These are phyloP conservation scores for Nymphalis urticae DNA, from an alignment of 2,888 invertebrate genomes.

Conservation along the genomic window DNA sequence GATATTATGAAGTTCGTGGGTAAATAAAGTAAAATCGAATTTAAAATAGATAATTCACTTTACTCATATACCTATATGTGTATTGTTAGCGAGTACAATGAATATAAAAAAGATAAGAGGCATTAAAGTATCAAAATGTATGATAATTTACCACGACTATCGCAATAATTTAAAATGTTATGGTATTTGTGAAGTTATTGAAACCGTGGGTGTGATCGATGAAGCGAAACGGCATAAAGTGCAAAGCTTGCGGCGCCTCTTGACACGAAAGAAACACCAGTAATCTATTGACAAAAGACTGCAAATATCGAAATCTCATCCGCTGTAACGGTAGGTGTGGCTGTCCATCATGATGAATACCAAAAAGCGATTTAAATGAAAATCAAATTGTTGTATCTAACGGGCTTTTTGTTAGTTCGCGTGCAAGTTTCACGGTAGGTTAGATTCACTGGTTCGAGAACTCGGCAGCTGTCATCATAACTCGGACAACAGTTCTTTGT, in stretches of 20 bases:
- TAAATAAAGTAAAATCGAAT: no score
- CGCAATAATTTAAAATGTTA: conserved; percentile 50
- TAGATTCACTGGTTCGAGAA: conserved; percentile 59
- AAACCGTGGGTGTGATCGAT: conserved; percentile 67
- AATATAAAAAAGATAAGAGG: neutral
- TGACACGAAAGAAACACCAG: conserved; percentile 55
- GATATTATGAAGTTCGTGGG: no score
- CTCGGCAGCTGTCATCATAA: conserved; percentile 75
- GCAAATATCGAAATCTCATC: conserved; percentile 54
- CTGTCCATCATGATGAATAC: conserved; percentile 56
- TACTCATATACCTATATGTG: no score
- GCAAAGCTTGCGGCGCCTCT: conserved; percentile 66
- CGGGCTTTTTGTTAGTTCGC: conserved; percentile 68
- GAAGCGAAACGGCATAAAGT: conserved; percentile 66
- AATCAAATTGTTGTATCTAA: conserved; percentile 69
- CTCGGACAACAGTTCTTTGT: conserved; percentile 74
- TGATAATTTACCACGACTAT: conserved; percentile 26
- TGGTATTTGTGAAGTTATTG: conserved; percentile 52
- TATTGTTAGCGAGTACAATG: no score
- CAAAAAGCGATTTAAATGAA: conserved; percentile 65
- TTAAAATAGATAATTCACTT: no score
- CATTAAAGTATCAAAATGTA: neutral
- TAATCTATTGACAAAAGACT: conserved; percentile 60
- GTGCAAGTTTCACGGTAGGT: conserved; percentile 72
- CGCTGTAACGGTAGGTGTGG: conserved; percentile 68